Conservation (phyloP, 37 sponge, comb jelly and placozoan species). For the Eunapius fragilis region DNA sequence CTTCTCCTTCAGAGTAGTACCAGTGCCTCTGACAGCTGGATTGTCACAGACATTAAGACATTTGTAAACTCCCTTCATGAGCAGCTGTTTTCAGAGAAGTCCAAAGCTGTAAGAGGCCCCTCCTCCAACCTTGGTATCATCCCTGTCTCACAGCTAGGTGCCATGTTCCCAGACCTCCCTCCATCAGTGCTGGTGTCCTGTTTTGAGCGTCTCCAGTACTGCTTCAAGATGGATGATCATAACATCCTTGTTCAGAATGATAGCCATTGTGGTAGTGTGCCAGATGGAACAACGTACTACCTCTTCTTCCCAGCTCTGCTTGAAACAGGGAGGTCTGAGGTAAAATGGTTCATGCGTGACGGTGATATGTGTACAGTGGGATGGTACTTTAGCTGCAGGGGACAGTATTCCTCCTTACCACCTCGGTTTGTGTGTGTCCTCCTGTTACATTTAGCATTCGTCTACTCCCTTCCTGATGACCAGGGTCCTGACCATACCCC, state of each 20-base stretch:
- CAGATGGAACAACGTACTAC: not conserved
- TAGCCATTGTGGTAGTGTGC: not conserved
- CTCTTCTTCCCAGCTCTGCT: slow-evolving; percentile 50
- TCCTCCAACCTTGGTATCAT: slow-evolving; percentile 1
- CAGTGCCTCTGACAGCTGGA: not conserved
- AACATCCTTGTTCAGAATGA: not conserved
- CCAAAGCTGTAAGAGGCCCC: not conserved
- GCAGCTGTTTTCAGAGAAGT: not conserved
- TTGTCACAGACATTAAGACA: not conserved
- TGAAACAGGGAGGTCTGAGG: not conserved
- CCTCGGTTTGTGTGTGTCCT: slow-evolving; percentile 45
- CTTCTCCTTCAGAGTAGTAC: not conserved
- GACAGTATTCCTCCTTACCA: slow-evolving; percentile 17
- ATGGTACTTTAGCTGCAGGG: slow-evolving; percentile 27
- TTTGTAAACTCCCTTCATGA: not conserved
- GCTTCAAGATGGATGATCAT: slow-evolving; percentile 9
- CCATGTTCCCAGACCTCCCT: not conserved
- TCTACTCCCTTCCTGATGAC: slow-evolving; percentile 15
- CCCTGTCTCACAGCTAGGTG: not conserved
- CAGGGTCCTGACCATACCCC: not conserved
- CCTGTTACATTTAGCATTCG: slow-evolving; percentile 20
- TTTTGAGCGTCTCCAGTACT: slow-evolving; percentile 16
- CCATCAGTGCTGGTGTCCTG: slow-evolving; percentile 8
- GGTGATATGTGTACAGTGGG: slow-evolving; percentile 12
- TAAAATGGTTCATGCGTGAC: not conserved